Base-by-base conservation (phyloP, 2,888 invertebrate genomes). In the Sarcophaga subvicina region DNA sequence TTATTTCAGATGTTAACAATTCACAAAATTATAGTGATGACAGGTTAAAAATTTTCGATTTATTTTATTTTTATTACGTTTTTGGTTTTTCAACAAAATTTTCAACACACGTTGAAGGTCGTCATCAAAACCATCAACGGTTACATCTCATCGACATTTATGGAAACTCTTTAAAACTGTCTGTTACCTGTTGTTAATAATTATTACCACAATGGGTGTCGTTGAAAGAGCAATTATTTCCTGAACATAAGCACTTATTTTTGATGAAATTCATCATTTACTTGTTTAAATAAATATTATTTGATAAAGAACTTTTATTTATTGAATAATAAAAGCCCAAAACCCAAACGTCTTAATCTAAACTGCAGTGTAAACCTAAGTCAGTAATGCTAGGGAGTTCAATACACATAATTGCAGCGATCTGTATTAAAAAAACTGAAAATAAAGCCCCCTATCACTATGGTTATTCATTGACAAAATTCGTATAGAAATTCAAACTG, bases 21-120 rank as follows among this genome's bases (percentile, higher is more conserved):
- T 85, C 78, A 63, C 54, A 49, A 71, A 75, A 83, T 83, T 78
- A 64, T 63, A 69, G 62, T 75, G 81, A 81, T 87, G 83, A 80
- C 87, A 81, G 76, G 80, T 81, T 66, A 64, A 77, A 73, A 70
- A 25, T 11, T 69, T 72, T 75, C 67, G 12, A 71, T 69, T 60
- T 83, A 27, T 63, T 80, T 47, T 25, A 20, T 71, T 62, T 80
- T 80, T 27, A 66, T 63, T 64, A 37, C 6, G 8, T 37, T 10
- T 37, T 37, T 37, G 37, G 2, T 66, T 70, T 62, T 59, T 67
- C 47, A 54, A 66, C 62, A 47, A 70, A 77, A 60, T 64, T 25
- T 59, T 69, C 49, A 71, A 63, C 69, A 80, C 5, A 27, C 54
- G 22, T 37, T 66, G 86, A 83, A 86, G 86, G 86, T 83, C 77